A percentile compares a stretch with the other conserved stretches of the same genome.
These are phyloP conservation scores for Phocoena phocoena DNA, from an alignment of 2,113 vertebrate genomes.

Conservation along the genomic window DNA sequence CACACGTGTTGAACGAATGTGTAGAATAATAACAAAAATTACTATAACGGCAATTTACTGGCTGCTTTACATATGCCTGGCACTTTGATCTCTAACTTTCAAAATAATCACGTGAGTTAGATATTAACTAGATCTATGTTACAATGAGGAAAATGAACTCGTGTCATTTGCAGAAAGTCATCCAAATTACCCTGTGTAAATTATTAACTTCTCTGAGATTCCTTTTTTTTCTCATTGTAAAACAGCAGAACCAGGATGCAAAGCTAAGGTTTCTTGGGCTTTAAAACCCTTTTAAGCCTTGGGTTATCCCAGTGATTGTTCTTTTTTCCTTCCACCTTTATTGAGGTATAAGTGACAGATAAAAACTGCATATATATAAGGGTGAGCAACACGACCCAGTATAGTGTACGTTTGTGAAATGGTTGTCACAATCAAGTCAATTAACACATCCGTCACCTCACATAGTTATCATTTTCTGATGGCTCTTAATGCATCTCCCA, in stretches of 20 bases:
- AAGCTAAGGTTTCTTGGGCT: neutral
- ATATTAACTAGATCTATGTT: neutral
- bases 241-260: neutral
- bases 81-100: neutral
- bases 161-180: neutral
- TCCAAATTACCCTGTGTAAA: neutral
- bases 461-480: neutral
- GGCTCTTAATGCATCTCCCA: neutral
- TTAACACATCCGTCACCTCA: neutral
- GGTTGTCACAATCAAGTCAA: too few relatives aligned
- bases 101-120: neutral
- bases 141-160: neutral
- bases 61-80: neutral
- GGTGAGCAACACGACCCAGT: neutral
- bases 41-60: neutral
- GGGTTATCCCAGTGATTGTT: neutral
- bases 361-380: neutral
- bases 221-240: neutral
- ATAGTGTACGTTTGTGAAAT: neutral
- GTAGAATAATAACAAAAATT: neutral
- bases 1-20: neutral
- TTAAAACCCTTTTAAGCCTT: neutral
- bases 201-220: neutral
- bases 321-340: neutral
- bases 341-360: neutral